A percentile compares a stretch with the other conserved stretches of the same genome.
Conservation (phyloP, 2,888 invertebrate species). For the Microchrysa polita region DNA sequence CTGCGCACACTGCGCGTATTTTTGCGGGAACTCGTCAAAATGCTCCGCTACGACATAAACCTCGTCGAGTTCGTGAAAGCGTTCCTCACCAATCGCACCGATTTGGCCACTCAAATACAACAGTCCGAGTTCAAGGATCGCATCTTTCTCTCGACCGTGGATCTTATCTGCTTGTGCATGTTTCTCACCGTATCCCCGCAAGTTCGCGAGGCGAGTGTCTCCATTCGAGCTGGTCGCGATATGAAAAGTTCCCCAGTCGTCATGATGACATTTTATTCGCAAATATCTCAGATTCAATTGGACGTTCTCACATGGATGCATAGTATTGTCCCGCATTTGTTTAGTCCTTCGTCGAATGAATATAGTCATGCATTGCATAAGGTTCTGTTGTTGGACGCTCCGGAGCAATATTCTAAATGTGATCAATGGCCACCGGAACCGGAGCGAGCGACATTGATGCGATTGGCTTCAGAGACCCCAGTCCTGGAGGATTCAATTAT, state of each 20-base stretch:
- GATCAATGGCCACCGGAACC: slow-evolving; percentile 94
- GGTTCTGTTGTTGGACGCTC: slow-evolving; percentile 78
- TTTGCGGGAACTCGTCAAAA: slow-evolving; percentile 87
- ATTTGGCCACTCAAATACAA: slow-evolving; percentile 70
- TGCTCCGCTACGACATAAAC: slow-evolving; percentile 82
- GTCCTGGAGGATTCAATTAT: slow-evolving; percentile 86
- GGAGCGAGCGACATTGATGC: slow-evolving; percentile 80
- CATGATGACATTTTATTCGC: slow-evolving; percentile 59
- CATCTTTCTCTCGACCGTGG: slow-evolving; percentile 83
- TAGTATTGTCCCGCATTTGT: slow-evolving; percentile 79
- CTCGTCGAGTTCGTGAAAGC: slow-evolving; percentile 82
- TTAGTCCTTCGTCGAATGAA: slow-evolving; percentile 76
- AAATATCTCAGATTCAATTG: slow-evolving; percentile 77
- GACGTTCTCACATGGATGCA: slow-evolving; percentile 91
- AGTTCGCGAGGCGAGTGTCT: slow-evolving; percentile 73
- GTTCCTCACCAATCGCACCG: slow-evolving; percentile 71
- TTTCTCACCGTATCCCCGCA: slow-evolving; percentile 79
- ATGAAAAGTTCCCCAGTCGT: slow-evolving; percentile 59
- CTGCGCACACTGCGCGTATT: slow-evolving; percentile 85
- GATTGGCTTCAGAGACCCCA: slow-evolving; percentile 89
- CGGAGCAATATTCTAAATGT: slow-evolving; percentile 82
- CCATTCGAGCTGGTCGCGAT: slow-evolving; percentile 67
- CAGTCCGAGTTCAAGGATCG: slow-evolving; percentile 81
- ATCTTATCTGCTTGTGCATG: slow-evolving; percentile 86
- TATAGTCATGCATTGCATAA: slow-evolving; percentile 82